Conservation (phyloP, 2,113 vertebrate genomes). For the Oreamnos americanus region DNA sequence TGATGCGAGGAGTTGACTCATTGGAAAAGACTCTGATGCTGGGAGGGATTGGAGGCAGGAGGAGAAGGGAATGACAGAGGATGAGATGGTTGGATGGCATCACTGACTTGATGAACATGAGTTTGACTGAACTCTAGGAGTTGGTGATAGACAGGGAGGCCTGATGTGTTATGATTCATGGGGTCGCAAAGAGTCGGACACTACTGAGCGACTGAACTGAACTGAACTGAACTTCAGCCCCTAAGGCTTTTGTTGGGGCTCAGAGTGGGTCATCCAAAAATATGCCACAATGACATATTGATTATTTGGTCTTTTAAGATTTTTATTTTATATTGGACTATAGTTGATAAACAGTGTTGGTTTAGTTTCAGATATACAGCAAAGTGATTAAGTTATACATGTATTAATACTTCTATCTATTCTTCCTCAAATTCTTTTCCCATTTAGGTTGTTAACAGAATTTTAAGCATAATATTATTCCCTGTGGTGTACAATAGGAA, state of each 20-base stretch:
- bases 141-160: too few relatives aligned
- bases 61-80: fast-evolving
- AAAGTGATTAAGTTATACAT: not conserved
- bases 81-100: too few relatives aligned
- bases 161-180: fast-evolving
- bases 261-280: not conserved
- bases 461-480: not conserved
- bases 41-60: too few relatives aligned
- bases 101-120: fast-evolving
- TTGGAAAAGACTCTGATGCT: too few relatives aligned
- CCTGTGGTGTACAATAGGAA: not conserved
- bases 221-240: not conserved
- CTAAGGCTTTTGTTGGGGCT: not conserved
- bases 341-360: not conserved
- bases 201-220: too few relatives aligned
- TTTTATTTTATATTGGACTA: not conserved
- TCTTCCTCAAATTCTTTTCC: not conserved
- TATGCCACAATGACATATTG: not conserved
- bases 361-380: not conserved
- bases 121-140: too few relatives aligned
- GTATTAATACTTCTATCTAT: not conserved
- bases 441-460: not conserved
- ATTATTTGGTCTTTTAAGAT: not conserved
- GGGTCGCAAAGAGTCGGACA: too few relatives aligned
- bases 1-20: too few relatives aligned